These are phyloP conservation scores for Pterostichus niger DNA, from an alignment of 2,888 invertebrate genomes.

Conservation along the genomic window DNA sequence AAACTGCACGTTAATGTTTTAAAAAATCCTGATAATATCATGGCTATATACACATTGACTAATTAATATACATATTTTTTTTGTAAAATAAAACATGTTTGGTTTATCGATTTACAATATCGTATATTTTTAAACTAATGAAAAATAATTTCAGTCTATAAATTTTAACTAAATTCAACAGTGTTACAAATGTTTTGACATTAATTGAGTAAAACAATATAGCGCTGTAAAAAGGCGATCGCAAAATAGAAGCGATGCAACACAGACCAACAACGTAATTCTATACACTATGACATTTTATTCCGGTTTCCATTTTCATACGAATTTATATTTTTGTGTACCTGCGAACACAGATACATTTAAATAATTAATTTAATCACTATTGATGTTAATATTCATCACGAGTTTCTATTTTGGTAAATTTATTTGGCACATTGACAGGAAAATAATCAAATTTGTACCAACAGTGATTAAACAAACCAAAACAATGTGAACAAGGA, in stretches of 20 bases:
- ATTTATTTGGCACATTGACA: slow-evolving; percentile 50
- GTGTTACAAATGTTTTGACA: slow-evolving; percentile 23
- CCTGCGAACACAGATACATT: slow-evolving; percentile 10
- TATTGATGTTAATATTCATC: slow-evolving; percentile 54
- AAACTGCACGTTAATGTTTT: too few species aligned
- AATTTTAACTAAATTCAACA: background rate
- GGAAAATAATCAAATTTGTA: slow-evolving; percentile 53
- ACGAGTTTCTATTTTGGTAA: slow-evolving; percentile 45
- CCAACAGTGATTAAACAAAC: slow-evolving; percentile 41
- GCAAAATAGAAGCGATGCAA: slow-evolving; percentile 7
- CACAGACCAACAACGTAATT: slow-evolving; percentile 34
- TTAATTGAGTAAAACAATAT: slow-evolving; percentile 48
- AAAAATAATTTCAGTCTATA: slow-evolving; percentile 2
- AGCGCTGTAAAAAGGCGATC: slow-evolving; percentile 13
- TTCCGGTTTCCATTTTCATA: slow-evolving; percentile 35
- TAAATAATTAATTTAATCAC: slow-evolving; percentile 58
- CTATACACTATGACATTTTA: slow-evolving; percentile 41
- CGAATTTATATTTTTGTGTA: slow-evolving; percentile 34
- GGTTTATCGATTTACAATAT: too few species aligned
- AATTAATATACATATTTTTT: too few species aligned
- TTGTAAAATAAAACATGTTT: too few species aligned
- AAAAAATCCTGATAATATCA: too few species aligned
- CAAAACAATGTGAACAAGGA: slow-evolving; percentile 42
- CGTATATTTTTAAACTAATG: background rate
- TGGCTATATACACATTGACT: too few species aligned